Base-by-base conservation (phyloP, 2,888 invertebrate genomes). In the Volucella inanis region DNA sequence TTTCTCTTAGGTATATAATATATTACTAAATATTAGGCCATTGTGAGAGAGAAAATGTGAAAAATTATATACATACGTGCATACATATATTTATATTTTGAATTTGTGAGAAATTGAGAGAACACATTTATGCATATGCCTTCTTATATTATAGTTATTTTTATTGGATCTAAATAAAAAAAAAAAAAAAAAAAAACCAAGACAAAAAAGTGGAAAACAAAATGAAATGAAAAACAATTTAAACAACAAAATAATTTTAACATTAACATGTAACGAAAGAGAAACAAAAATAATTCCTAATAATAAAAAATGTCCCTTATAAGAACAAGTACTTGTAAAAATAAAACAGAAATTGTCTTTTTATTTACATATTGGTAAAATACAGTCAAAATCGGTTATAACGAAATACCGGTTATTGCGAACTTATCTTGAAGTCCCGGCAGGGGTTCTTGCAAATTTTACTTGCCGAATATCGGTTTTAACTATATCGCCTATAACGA, bases 71-170 rank as follows among this genome's bases (percentile, higher is more conserved):
- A 68, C 67, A 77, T 70, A 74, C 65, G 62, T 57, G 67, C 77
- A 68, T 52, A 54, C 59, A 71, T 80, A 80, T 85, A 81, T 85
- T 76, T 80, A 85, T 85, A 85, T 76, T 85, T 72, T 85, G 62
- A 85, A 72, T 81, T 62, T 71, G 62, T 68, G 55, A 76, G 61
- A 75, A 75, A 74, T 74, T 78, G 68, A 64, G 74, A 64, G 47
- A 72, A 78, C 62, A 47, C 62, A 72, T 59, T 68, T 72, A 82
- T 74, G 83, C 81, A 76, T 68, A 81, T 85, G 85, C 85, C 85
- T 85, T 85, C 68, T 76, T 68, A 71, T 71, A 80, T 74, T 80
- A 72, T 76, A 85, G 75, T 85, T 81, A 85, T 85, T 85, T 85
- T 85, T 85, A 76, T 85, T 79, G 61, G 39, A 81, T 67, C 71